Conservation (phyloP, 1,140 invertebrate genomes). For the Drosophila sturtevanti region DNA sequence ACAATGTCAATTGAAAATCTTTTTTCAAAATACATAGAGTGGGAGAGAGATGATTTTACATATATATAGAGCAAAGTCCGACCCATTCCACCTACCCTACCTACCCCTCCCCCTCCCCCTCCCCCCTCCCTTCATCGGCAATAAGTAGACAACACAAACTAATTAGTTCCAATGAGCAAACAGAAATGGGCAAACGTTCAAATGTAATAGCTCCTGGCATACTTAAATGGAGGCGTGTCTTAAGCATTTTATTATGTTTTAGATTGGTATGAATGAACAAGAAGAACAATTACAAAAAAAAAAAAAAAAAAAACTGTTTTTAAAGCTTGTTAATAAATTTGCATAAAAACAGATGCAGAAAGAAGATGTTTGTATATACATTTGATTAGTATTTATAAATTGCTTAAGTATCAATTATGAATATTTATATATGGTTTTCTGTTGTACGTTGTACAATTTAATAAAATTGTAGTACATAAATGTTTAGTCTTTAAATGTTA, state of each 20-base stretch:
- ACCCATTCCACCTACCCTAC: too few relatives aligned
- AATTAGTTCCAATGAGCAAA: constrained; percentile 78
- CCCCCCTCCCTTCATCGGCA: too few relatives aligned
- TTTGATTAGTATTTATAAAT: too few relatives aligned
- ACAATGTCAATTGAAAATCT: constrained; percentile 78
- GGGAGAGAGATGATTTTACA: not conserved
- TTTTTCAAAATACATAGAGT: constrained; percentile 33
- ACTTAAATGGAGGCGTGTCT: not conserved
- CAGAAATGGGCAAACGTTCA: constrained; percentile 54
- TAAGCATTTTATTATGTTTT: constrained; percentile 7
- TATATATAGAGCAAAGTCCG: too few relatives aligned
- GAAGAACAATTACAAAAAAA: not conserved
- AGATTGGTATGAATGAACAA: not conserved
- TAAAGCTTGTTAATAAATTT: not conserved
- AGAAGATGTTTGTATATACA: not conserved
- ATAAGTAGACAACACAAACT: constrained; percentile 73
- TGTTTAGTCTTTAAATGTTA: too few relatives aligned
- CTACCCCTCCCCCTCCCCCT: too few relatives aligned
- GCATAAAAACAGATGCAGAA: not conserved
- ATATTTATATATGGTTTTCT: too few relatives aligned
- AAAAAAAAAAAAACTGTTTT: not conserved
- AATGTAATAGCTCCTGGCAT: constrained; percentile 30
- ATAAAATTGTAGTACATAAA: too few relatives aligned
- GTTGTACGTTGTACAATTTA: too few relatives aligned
- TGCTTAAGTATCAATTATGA: too few relatives aligned